Conservation (phyloP, 2,888 invertebrate species). For the Stegophylla sp. region DNA sequence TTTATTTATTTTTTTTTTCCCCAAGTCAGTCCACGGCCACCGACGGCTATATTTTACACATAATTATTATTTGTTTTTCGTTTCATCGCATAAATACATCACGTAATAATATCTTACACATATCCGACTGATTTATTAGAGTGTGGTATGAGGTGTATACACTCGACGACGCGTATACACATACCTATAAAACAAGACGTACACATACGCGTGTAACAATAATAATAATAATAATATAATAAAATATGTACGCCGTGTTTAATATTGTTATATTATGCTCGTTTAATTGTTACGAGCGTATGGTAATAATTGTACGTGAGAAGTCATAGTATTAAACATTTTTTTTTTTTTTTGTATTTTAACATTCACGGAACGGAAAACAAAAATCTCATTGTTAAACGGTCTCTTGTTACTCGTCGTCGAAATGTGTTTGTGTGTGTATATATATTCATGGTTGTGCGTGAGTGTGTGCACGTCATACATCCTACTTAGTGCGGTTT, state of each 20-base stretch:
- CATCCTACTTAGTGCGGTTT: background rate
- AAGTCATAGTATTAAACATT: constrained; percentile 9
- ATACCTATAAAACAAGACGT: background rate
- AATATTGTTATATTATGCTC: background rate
- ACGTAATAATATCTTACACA: background rate
- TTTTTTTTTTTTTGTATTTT: too few species aligned
- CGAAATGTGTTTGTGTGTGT: background rate
- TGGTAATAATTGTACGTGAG: constrained; percentile 15
- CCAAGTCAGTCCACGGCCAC: constrained; percentile 5
- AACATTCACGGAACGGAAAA: background rate
- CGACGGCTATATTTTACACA: constrained; percentile 29
- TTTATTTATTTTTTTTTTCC: background rate
- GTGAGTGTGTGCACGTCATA: background rate
- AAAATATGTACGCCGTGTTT: too few species aligned
- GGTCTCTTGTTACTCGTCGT: background rate
- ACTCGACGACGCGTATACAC: background rate
- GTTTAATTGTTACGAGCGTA: constrained; percentile 13
- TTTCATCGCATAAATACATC: background rate
- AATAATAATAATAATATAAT: background rate
- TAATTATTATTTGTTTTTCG: constrained; percentile 39
- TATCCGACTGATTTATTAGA: constrained; percentile 32
- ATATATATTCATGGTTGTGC: too few species aligned
- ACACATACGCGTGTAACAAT: background rate
- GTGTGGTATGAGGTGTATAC: too few species aligned
- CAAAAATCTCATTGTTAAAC: constrained; percentile 20